Percentiles rank a stretch among this genome's conserved stretches.
Evolutionary conservation across 2,113 vertebrate genomes (phyloP).

Genomic region (Trogon surrucura): DNA sequence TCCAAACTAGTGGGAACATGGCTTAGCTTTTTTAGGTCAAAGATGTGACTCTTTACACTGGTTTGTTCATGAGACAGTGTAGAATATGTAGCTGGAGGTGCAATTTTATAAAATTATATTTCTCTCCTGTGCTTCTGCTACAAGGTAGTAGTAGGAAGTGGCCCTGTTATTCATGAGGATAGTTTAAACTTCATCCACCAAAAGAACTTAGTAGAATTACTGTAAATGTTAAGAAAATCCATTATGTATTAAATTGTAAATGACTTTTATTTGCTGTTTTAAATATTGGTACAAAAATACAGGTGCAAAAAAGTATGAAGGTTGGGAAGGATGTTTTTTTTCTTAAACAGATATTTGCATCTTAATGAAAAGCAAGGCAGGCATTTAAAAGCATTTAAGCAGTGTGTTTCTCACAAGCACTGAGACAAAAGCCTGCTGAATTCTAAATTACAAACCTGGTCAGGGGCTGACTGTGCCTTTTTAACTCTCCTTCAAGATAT

Average conservation of each 20-base stretch:
- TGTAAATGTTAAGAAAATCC: not conserved
- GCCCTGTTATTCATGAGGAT: not conserved
- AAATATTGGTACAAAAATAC: not conserved
- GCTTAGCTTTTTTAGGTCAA: not conserved
- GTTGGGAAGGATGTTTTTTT: not conserved
- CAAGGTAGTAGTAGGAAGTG: not conserved
- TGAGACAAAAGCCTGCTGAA: not conserved
- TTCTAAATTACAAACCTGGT: not conserved
- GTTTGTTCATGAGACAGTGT: not conserved
- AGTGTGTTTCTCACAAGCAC: not conserved
- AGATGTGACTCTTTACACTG: not conserved
- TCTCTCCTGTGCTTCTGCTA: not conserved
- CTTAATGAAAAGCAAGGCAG: not conserved
- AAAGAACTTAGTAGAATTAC: not conserved
- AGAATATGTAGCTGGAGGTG: not conserved
- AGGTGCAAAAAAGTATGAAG: not conserved
- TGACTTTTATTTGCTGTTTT: not conserved
- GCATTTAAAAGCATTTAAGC: not conserved
- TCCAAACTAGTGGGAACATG: not conserved
- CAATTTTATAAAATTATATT: not conserved
- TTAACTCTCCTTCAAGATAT: not conserved
- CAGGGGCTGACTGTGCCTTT: not conserved
- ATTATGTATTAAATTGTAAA: not conserved
- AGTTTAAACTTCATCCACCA: not conserved
- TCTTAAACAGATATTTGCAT: not conserved